These are phyloP conservation scores for Numenius phaeopus DNA, from an alignment of 2,797 vertebrate species.

Conservation along the genomic window DNA sequence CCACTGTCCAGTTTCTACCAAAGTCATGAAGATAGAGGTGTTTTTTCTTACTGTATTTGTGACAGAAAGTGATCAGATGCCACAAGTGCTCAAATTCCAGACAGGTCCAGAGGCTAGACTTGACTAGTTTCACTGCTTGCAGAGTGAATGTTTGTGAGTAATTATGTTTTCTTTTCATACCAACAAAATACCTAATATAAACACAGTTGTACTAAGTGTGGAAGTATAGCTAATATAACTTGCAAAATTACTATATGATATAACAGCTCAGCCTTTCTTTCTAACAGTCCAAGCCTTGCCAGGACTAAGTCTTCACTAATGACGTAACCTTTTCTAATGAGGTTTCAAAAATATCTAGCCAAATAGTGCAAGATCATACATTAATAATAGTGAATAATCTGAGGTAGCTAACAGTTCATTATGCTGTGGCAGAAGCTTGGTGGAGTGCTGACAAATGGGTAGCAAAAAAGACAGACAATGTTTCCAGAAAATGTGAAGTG, in stretches of 20 bases:
- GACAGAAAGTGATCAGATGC: background rate
- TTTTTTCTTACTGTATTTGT: background rate
- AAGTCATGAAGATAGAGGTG: background rate
- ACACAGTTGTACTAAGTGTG: background rate
- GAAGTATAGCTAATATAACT: background rate
- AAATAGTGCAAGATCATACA: background rate
- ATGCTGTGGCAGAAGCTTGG: background rate
- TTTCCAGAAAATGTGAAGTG: slow-evolving; percentile 49
- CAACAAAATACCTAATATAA: background rate
- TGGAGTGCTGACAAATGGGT: slow-evolving; percentile 23
- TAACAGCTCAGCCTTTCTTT: background rate
- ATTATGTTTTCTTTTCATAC: background rate
- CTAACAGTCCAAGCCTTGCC: background rate
- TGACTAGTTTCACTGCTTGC: background rate
- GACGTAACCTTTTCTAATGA: background rate
- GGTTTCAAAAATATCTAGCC: background rate
- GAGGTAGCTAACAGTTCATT: slow-evolving; percentile 7
- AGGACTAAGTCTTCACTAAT: background rate
- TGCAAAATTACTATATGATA: background rate
- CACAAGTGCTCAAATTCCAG: background rate
- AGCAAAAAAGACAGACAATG: slow-evolving; percentile 2
- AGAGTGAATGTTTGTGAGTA: background rate
- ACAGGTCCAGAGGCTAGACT: background rate
- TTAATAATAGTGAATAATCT: background rate
- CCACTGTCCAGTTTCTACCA: background rate